Evolutionary conservation across 2,888 invertebrate genomes (phyloP), one percentile per base, ranked within the genome.

Genomic region (Sphaeridia pumilis): DNA sequence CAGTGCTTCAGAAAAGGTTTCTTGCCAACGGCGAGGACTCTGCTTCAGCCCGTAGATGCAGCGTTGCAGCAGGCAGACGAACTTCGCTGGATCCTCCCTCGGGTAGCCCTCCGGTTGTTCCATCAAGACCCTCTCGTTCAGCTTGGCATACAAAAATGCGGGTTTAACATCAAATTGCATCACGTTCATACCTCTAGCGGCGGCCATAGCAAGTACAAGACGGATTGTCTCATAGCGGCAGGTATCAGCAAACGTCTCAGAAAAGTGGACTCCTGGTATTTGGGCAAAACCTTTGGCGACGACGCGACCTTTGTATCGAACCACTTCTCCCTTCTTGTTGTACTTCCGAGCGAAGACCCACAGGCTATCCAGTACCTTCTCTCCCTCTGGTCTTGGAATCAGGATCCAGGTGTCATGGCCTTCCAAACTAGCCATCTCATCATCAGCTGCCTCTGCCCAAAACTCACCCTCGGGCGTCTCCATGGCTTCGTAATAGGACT

Each of bases 1-100:
- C 25, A 64, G 38, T 7, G 50, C 31, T 5, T 46, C 17, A 10
- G 14, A 26, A 38, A 66, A 51, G 5, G 36, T 50, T 14, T 58
- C 24, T 21, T 58, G 54, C 61, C 65, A 66, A 3, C 52, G 55
- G n/a, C 59, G 14, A 3, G 59, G 57, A 1, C 61, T 43, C 53
- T 65, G 60, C 38, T 65, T 66, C 1, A 66, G 51, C 2, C 64
- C 63, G 46, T 65, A 65, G 2, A 66, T 20, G n/a, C 55, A 52
- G 25, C 56, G 57, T 4, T 44, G n/a, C 2, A 65, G 47, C 1
- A 26, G n/a, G 1, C 3, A 3, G 41, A 20, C 48, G n/a, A n/a
- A n/a, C n/a, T n/a, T n/a, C n/a, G n/a, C n/a, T n/a, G n/a, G n/a
- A n/a, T n/a, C n/a, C n/a, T n/a, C n/a, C n/a, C n/a, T n/a, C n/a